Percentiles rank a stretch among this genome's conserved stretches.
phyloP scores from a whole-genome alignment of 1,140 invertebrate species.

The Metopolophium dirhodum region DNA sequence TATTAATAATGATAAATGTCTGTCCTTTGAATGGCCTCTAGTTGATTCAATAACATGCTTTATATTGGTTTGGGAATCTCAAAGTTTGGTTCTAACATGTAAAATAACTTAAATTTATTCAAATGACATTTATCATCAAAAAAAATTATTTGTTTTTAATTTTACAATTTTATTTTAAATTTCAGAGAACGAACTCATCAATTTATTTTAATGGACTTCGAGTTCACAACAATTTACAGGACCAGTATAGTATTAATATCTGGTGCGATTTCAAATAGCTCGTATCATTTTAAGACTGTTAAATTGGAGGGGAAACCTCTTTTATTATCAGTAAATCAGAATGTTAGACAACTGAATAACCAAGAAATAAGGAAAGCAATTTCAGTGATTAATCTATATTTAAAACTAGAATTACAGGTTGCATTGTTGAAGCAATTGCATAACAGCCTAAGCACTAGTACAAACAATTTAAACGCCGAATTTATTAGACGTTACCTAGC shows the following conservation, averaged over 20 bases:
- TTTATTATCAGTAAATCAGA: background rate
- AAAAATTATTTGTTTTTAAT: background rate
- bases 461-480: background rate
- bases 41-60: too few relatives aligned
- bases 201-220: slow-evolving; percentile 9
- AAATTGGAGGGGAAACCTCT: background rate
- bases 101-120: background rate
- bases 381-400: background rate
- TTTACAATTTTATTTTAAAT: background rate
- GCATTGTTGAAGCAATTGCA: background rate
- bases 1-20: too few relatives aligned
- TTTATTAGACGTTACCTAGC: background rate
- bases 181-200: background rate
- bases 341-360: background rate
- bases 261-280: background rate
- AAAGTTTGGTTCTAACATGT: background rate
- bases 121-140: too few relatives aligned
- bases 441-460: background rate
- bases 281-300: background rate
- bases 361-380: background rate
- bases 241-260: background rate
- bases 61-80: background rate
- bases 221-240: background rate
- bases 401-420: background rate
- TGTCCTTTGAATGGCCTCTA: too few relatives aligned